Conservation (phyloP, 2,888 invertebrate genomes). For the Macrophya alboannulata region DNA sequence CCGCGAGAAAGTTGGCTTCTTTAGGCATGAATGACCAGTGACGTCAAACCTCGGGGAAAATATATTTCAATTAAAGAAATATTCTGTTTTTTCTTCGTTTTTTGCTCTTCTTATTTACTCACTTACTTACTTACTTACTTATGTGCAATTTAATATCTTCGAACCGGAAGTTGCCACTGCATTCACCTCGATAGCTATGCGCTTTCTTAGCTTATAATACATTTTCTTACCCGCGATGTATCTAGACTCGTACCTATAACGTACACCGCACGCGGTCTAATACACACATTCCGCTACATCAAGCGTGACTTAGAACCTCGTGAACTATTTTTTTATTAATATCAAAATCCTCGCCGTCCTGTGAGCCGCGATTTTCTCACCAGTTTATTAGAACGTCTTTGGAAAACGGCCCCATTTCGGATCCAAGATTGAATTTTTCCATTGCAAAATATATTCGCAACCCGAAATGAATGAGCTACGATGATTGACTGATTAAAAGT, state of each 20-base stretch:
- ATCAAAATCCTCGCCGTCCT: constrained; percentile 6
- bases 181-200: constrained; percentile 10
- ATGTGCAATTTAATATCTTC: constrained; percentile 21
- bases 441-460: neutral
- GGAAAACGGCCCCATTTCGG: neutral
- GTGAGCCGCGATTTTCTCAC: neutral
- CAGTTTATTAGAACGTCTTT: neutral
- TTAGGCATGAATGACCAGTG: constrained; percentile 74
- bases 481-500: neutral
- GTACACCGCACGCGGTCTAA: constrained; percentile 36
- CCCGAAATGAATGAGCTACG: neutral
- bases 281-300: constrained; percentile 54
- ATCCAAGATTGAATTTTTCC: neutral
- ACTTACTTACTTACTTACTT: too few relatives aligned
- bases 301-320: constrained; percentile 43
- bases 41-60: constrained; percentile 78
- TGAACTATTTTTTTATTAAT: constrained; percentile 45
- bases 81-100: neutral
- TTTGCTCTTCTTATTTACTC: neutral
- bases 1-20: constrained; percentile 76
- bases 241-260: constrained; percentile 11
- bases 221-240: constrained; percentile 45
- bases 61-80: constrained; percentile 57
- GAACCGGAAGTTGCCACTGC: constrained; percentile 35
- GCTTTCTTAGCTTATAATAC: constrained; percentile 44